Evolutionary conservation across 2,797 vertebrate species (phyloP).

Genomic region (Melanotaenia maccullochi): DNA sequence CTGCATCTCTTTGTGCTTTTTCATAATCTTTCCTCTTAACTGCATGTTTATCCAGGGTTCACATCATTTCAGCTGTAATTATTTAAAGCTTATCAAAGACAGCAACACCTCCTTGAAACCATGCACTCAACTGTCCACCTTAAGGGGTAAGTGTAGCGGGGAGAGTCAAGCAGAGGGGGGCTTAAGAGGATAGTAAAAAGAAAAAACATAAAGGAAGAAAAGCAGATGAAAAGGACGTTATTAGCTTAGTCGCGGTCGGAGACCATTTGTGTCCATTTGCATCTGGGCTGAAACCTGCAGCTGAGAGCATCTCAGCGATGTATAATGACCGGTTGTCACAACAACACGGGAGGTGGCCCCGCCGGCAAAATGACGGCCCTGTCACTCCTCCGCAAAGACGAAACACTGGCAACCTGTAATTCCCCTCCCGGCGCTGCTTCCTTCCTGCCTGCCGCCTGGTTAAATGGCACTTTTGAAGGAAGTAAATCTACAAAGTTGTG

Average conservation of each 20-base stretch:
- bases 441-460: slow-evolving; percentile 93
- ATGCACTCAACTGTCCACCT: slow-evolving; percentile 85
- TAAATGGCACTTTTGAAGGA: slow-evolving; percentile 99
- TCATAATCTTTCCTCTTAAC: not conserved
- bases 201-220: slow-evolving; percentile 60
- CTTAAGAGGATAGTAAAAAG: slow-evolving; percentile 52
- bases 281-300: slow-evolving; percentile 94
- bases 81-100: slow-evolving; percentile 17
- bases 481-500: slow-evolving; percentile 97
- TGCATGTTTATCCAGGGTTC: slow-evolving; percentile 1
- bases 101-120: slow-evolving; percentile 10
- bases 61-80: slow-evolving; percentile 9
- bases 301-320: slow-evolving; percentile 95
- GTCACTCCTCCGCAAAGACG: slow-evolving; percentile 94
- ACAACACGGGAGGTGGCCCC: slow-evolving; percentile 98
- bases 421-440: slow-evolving; percentile 84
- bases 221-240: slow-evolving; percentile 87
- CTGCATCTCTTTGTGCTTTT: not conserved
- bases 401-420: slow-evolving; percentile 98
- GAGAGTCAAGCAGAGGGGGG: slow-evolving; percentile 5
- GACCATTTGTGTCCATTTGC: slow-evolving; percentile 99
- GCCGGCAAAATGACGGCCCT: slow-evolving; percentile 97
- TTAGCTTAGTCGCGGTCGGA: slow-evolving; percentile 94
- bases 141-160: slow-evolving; percentile 67
- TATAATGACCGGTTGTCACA: slow-evolving; percentile 99